Percentiles rank a stretch among this genome's conserved stretches.
phyloP scores from a whole-genome alignment of 2,888 invertebrate genomes.

The Herminia tarsipennalis region DNA sequence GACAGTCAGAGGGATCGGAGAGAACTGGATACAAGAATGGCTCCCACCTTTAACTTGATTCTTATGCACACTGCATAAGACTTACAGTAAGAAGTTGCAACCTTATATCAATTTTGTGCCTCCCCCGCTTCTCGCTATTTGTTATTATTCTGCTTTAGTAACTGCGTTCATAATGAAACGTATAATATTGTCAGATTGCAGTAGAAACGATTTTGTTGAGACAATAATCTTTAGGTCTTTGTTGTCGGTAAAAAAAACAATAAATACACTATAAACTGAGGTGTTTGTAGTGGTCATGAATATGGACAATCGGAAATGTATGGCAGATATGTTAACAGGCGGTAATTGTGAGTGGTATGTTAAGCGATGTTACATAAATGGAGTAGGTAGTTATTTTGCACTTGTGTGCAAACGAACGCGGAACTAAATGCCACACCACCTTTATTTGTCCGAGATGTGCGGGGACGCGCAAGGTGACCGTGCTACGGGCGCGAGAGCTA shows the following conservation, averaged over 20 bases:
- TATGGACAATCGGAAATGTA: no score
- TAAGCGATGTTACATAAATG: slow-evolving; percentile 36
- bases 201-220: slow-evolving; percentile 22
- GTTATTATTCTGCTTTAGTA: slow-evolving; percentile 44
- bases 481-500: slow-evolving; percentile 36
- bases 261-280: slow-evolving; percentile 8
- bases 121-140: slow-evolving; percentile 34
- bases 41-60: slow-evolving; percentile 8
- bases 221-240: slow-evolving; percentile 29
- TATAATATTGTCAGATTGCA: slow-evolving; percentile 29
- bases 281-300: neutral
- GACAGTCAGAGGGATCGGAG: slow-evolving; percentile 32
- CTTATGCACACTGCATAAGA: slow-evolving; percentile 24
- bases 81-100: slow-evolving; percentile 16
- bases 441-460: slow-evolving; percentile 78
- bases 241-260: slow-evolving; percentile 33
- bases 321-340: neutral
- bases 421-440: slow-evolving; percentile 69
- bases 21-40: slow-evolving; percentile 20
- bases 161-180: slow-evolving; percentile 30
- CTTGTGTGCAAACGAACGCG: slow-evolving; percentile 60
- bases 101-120: slow-evolving; percentile 12
- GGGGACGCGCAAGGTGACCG: slow-evolving; percentile 82
- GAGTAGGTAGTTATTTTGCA: slow-evolving; percentile 39
- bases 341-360: slow-evolving; percentile 9